Base-by-base conservation (phyloP, 2,113 vertebrate species). In the Galeopterus variegatus region DNA sequence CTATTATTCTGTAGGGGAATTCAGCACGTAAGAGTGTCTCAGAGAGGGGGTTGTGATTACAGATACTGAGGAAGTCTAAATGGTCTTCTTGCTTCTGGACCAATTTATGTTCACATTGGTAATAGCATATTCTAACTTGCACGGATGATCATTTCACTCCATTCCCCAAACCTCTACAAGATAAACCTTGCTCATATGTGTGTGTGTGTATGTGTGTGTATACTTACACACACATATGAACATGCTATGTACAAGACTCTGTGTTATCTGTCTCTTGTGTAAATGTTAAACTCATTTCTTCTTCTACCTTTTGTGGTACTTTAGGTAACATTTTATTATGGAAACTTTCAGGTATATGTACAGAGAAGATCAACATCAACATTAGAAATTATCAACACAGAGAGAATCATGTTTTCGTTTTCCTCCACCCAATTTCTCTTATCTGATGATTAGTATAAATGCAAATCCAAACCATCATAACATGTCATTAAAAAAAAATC, bases 31-130 rank as follows among this genome's bases (percentile, higher is more conserved):
- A 45, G 1, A 52, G 2, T 77, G 17, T 48, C 8, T 5, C 13
- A 41, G 28, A 23, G 0, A 60, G 0, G 8, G 6, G 24, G 33
- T 1, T 36, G 3, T 8, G 4, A 76, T 77, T 36, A 33, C 1
- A 90, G 65, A 87, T 89, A 82, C 0, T 10, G 14, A 90, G 9
- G 14, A 36, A 0, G 5, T 6, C 24, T 2, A 13, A 62, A 48
- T 4, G 13, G 10, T 31, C 18, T 80, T 14, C 15, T 58, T 62
- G 11, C 6, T 41, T 60, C 56, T 83, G 7, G 21, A 72, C 13
- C 7, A 52, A n/a, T n/a, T 89, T 36, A 56, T 48, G 33, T 28
- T 8, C 9, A 69, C 6, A 26, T 70, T 77, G 11, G 1, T 31
- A 75, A 28, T 0, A 60, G 1, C 45, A 4, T 48, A 7, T 11